Base-by-base conservation (phyloP, 2,888 invertebrate species). In the Adela reaumurella region DNA sequence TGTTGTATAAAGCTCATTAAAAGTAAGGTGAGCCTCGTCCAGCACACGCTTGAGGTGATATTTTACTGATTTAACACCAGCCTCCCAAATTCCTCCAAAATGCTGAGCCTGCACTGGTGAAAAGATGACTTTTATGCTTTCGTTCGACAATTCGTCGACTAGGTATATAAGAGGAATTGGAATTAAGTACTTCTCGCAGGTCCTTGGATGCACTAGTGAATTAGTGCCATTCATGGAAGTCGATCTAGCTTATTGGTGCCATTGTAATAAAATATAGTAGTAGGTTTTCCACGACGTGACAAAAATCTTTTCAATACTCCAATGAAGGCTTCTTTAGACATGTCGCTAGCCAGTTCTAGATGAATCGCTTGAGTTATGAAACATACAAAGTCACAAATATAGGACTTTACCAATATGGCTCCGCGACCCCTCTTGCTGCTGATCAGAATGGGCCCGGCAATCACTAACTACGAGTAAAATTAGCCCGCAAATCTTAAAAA, bases 201-300 rank as follows among this genome's bases (percentile, higher is more conserved):
- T 58, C 57, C 19, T 56, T 59, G 19, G 53, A 52, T 2, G 56
- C 56, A 0, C 54, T 58, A 1, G 58, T 56, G 49, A 60, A 59
- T n/a, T n/a, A n/a, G n/a, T n/a, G n/a, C n/a, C n/a, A n/a, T n/a
- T n/a, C n/a, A n/a, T n/a, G n/a, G n/a, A n/a, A n/a, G n/a, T n/a
- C n/a, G n/a, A n/a, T n/a, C n/a, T n/a, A n/a, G n/a, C n/a, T n/a
- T n/a, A 45, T 56, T 59, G 1, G 55, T 52, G 1, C 60, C 62
- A 48, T 59, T 60, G 29, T 62, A 60, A 17, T 50, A 56, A 47
- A 54, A 59, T 17, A 63, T 54, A 43, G 59, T 58, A n/a, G 20
- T 11, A n/a, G 62, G 60, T 43, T 53, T 54, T 1, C 62, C 61
- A 3, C 61, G 46, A 2, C 60, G 56, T 2, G 60, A 45, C 2